phyloP scores from a whole-genome alignment of 92 coral and sea anemone species.

The Siderastrea siderea region DNA sequence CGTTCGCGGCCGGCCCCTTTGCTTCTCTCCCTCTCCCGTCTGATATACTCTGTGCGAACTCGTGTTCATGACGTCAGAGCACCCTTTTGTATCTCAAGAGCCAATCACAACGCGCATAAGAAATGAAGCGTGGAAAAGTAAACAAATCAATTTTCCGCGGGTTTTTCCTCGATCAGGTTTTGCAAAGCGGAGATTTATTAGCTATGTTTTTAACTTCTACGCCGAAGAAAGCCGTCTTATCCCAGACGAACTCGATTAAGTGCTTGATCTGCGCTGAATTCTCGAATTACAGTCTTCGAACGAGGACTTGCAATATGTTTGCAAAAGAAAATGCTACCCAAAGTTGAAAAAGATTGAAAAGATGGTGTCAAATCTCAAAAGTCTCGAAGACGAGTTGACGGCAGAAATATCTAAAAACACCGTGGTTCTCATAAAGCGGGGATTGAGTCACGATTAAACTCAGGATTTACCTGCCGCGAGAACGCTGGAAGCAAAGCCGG shows the following conservation, averaged over 20 bases:
- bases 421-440: constrained; percentile 11
- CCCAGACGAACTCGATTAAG: not conserved
- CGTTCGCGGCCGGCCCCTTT: not conserved
- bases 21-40: constrained; percentile 23
- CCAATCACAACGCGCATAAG: not conserved
- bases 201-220: constrained; percentile 4
- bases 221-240: constrained; percentile 3
- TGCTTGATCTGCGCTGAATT: constrained; percentile 30
- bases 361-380: not conserved
- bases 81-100: not conserved
- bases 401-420: not conserved
- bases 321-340: constrained; percentile 30
- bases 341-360: constrained; percentile 13
- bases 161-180: not conserved
- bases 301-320: constrained; percentile 14
- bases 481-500: not conserved
- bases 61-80: constrained; percentile 8
- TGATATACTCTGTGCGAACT: not conserved
- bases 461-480: not conserved
- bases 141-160: not conserved
- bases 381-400: constrained; percentile 15
- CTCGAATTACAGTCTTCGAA: constrained; percentile 30
- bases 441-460: constrained; percentile 11
- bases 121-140: not conserved
- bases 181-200: not conserved